Percentiles rank a stretch among this genome's conserved stretches.
Conservation (phyloP, 1,140 invertebrate species). For the Habropoda laboriosa region DNA sequence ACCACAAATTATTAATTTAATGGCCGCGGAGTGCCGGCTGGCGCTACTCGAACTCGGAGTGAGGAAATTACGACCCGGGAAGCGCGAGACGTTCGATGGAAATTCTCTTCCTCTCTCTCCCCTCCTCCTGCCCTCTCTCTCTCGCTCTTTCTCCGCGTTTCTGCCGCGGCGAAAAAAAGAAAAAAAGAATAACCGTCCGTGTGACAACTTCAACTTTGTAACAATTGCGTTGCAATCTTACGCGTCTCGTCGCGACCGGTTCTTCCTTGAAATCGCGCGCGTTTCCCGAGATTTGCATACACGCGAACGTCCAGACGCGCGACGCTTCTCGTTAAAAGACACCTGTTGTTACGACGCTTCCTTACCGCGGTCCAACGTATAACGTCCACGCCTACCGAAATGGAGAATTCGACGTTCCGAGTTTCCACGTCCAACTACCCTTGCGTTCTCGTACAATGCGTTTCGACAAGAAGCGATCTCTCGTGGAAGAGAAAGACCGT, state of each 20-base stretch:
- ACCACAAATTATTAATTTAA: constrained; percentile 83
- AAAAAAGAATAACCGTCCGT: background rate
- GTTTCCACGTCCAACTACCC: no score
- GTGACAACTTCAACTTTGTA: constrained; percentile 34
- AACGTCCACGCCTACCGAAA: background rate
- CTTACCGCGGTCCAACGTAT: background rate
- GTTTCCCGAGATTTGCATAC: background rate
- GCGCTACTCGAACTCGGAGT: constrained; percentile 24
- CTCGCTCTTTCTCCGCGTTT: no score
- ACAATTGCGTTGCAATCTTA: constrained; percentile 17
- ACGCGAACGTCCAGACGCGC: no score
- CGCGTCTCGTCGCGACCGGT: background rate
- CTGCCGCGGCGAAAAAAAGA: background rate
- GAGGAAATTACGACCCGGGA: constrained; percentile 66
- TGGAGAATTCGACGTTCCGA: no score
- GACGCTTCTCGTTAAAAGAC: constrained; percentile 22
- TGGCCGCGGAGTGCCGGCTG: constrained; percentile 67
- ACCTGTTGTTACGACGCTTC: constrained; percentile 24
- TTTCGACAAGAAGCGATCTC: background rate
- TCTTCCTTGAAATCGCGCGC: background rate
- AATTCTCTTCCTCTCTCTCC: no score
- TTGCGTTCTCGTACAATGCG: no score
- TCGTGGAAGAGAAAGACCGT: background rate
- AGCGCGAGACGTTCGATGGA: constrained; percentile 44
- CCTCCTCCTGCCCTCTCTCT: no score